Evolutionary conservation across 1,140 invertebrate species (phyloP).

Genomic region (fruit fly (Drosophila melanogaster)): Release_6_plus_ISO1_MT NT_033777.3:26995501-26996000

Average conservation of each 20-base stretch:
- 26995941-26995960: constrained; percentile 68
- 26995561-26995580: constrained; percentile 88
- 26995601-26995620: constrained; percentile 87
- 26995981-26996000: constrained; percentile 54
- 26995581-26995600: constrained; percentile 85
- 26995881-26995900: constrained; percentile 64
- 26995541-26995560: constrained; percentile 92
- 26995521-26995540: constrained; percentile 89
- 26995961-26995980: constrained; percentile 68
- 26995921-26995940: constrained; percentile 61
- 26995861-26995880: constrained; percentile 80
- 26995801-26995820: constrained; percentile 95
- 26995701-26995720: constrained; percentile 94
- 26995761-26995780: constrained; percentile 90
- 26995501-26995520: constrained; percentile 69
- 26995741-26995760: constrained; percentile 90
- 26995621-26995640: constrained; percentile 94
- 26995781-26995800: constrained; percentile 92
- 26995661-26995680: constrained; percentile 88
- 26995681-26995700: constrained; percentile 88
- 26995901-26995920: constrained; percentile 54
- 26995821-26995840: constrained; percentile 88
- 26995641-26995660: constrained; percentile 93
- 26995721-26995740: constrained; percentile 93
- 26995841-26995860: constrained; percentile 84